Base-by-base conservation (phyloP, 2,113 vertebrate genomes). In the Xiphias gladius region DNA sequence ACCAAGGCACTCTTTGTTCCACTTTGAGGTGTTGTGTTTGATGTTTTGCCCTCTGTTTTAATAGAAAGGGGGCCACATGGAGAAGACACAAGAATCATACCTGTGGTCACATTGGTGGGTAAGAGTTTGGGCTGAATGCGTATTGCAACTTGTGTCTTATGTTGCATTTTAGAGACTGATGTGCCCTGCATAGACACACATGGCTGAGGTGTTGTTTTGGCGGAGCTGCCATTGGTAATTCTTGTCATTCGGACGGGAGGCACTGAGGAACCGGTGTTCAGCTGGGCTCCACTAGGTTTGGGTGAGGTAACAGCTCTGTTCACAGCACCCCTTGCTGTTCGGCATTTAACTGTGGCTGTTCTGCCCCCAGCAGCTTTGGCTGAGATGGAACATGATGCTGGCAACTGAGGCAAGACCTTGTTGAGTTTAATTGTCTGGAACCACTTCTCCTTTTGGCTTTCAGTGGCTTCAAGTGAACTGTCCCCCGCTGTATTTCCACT, bases 211-310 rank as follows among this genome's bases (percentile, higher is more conserved):
- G 81, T 67, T 62, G 61, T 66, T 81, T 76, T 71, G 30, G 87
- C 24, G 16, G 80, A 79, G 84, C 79, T 88, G 65, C 86, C 84
- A 52, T 92, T 94, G 72, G 86, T 71, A 14, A 86, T 35, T 75
- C 39, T 83, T 63, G 74, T 79, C 62, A 86, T 73, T 69, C 77
- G 89, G 78, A 86, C 52, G 54, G 73, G 85, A 94, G 93, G 89
- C 91, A 93, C 88, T 87, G 89, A 88, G 81, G 88, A 86, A 59
- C 68, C 86, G 76, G 57, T 84, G 81, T 91, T 84, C 22, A 85
- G 61, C 48, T 48, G 83, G 63, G 84, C 68, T 59, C 82, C 84
- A 50, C 79, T 82, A 54, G 78, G 65, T 73, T 84, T 80, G 35
- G 75, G 11, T 37, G 87, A 81, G 84, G 88, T 82, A 84, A 87